A percentile compares a stretch with the other conserved stretches of the same genome.
Conservation (phyloP, 1,140 invertebrate species). For the Berghia stephanieae region DNA sequence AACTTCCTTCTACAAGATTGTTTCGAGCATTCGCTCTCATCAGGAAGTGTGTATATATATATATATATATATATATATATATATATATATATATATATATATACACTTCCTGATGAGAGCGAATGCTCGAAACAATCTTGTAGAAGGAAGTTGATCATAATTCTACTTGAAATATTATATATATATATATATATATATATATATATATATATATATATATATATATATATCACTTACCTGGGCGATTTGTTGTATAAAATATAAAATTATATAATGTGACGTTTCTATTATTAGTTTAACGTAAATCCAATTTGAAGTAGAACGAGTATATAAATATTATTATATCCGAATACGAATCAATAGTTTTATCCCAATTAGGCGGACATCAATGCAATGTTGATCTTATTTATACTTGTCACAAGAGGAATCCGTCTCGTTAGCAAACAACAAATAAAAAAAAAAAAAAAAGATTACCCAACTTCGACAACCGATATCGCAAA, state of each 20-base stretch:
- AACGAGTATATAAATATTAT: neutral
- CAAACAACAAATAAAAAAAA: too few species aligned
- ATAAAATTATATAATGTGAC: neutral
- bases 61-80: neutral
- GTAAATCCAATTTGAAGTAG: neutral
- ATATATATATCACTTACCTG: neutral
- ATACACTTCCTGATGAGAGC: too few species aligned
- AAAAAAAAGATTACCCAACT: too few species aligned
- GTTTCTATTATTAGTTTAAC: neutral
- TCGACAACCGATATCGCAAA: too few species aligned
- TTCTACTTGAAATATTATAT: neutral
- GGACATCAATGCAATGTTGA: too few species aligned
- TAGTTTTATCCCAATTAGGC: neutral
- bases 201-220: slow-evolving; percentile 2
- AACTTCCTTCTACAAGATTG: too few species aligned
- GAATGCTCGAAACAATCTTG: too few species aligned
- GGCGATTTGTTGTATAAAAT: neutral
- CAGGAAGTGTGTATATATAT: too few species aligned
- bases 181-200: slow-evolving; percentile 25
- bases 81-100: too few species aligned
- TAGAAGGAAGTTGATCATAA: neutral
- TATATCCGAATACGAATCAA: neutral
- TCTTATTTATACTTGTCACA: too few species aligned
- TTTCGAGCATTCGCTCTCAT: too few species aligned
- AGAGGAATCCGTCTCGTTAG: too few species aligned